Base-by-base conservation (phyloP, 2,797 vertebrate species). In the Molossus alvarezi region DNA sequence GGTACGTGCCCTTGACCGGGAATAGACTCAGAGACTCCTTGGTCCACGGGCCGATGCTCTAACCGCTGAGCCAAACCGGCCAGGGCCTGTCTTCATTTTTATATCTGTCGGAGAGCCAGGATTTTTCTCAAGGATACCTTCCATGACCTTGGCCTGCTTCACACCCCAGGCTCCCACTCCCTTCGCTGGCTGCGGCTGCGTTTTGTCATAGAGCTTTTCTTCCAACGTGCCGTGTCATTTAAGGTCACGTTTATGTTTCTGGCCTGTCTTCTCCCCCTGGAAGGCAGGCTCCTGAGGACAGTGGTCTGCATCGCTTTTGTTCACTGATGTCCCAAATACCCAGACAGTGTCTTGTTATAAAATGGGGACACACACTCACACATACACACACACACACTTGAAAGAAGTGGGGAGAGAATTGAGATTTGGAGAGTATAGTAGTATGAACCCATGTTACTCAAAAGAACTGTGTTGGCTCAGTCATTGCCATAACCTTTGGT, bases 111-210 rank as follows among this genome's bases (percentile, higher is more conserved):
- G 83, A 55, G 79, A 82, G 41, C 64, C 37, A 6, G 45, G 37
- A 62, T 77, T 84, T 92, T 17, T 89, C 79, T 86, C 21, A 1
- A 3, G 6, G 53, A 71, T 21, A 12, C 13, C 12, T 37, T 65
- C 12, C n/a, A 1, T 21, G 58, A 27, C 25, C 17, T 5, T 45
- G 41, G 41, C 1, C 15, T 3, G 7, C 4, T 11, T 6, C 0
- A 0, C 15, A 1, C 4, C 48, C n/a, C 69, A 7, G 23, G 9
- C 60, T 17, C 6, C 29, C 13, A 9, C 4, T 14, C 33, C 60
- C 12, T 41, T 1, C 10, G 2, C 41, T 25, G 6, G 48, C 81
- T 51, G 41, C 12, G 51, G 10, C 10, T 75, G 25, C 37, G 2
- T n/a, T 83, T 85, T 5, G 12, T 60, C 14, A 0, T 51, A 12